phyloP scores from a whole-genome alignment of 2,797 vertebrate species.

The Fundulus diaphanus region DNA sequence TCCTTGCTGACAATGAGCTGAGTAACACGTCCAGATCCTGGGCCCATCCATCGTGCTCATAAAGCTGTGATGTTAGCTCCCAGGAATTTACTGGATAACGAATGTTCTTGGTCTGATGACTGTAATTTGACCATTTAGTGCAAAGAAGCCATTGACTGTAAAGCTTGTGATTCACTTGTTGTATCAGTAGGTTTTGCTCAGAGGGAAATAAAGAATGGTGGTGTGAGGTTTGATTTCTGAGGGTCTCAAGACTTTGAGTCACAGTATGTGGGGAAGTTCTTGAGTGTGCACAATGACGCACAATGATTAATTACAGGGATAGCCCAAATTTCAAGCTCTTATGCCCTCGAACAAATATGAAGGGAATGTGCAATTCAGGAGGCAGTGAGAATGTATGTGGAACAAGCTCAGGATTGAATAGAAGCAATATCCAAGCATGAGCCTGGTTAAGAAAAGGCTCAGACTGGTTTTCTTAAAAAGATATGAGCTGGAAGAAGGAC shows the following conservation, averaged over 20 bases:
- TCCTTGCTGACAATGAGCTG: conserved; percentile 46
- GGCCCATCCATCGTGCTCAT: conserved; percentile 33
- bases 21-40: conserved; percentile 49
- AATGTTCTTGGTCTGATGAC: conserved; percentile 2
- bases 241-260: background rate
- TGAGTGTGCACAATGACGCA: background rate
- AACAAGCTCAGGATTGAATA: no score
- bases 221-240: background rate
- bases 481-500: no score
- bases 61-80: conserved; percentile 43
- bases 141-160: conserved; percentile 25
- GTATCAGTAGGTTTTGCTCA: conserved; percentile 3
- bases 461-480: no score
- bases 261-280: background rate
- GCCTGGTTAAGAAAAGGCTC: no score
- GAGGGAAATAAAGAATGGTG: background rate
- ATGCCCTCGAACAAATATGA: no score
- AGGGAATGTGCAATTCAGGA: no score
- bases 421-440: no score
- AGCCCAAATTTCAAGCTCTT: no score
- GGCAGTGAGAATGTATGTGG: no score
- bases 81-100: conserved; percentile 48
- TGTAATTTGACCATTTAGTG: conserved; percentile 23
- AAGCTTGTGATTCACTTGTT: conserved; percentile 24
- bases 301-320: no score